These are phyloP conservation scores for Falco novaeseelandiae DNA, from an alignment of 2,797 vertebrate species.

Conservation along the genomic window DNA sequence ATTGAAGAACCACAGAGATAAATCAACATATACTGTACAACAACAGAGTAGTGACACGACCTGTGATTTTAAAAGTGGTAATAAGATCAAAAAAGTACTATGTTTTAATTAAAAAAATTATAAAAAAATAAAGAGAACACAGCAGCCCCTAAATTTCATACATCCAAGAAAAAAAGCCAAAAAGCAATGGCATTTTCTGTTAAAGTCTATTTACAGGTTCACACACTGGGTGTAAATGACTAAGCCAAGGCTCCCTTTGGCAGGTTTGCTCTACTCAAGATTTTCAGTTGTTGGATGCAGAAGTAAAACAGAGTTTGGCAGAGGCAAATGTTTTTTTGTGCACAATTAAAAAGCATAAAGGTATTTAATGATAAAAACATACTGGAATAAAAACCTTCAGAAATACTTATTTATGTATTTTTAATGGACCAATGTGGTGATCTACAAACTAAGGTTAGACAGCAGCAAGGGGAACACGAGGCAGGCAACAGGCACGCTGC, in stretches of 20 bases:
- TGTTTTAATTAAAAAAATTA: background rate
- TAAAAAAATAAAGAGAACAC: background rate
- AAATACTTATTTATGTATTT: background rate
- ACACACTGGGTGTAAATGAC: background rate
- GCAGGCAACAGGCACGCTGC: background rate
- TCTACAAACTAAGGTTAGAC: background rate
- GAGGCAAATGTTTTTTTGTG: background rate
- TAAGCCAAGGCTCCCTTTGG: background rate
- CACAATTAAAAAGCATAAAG: background rate
- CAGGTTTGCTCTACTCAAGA: background rate
- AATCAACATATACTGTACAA: background rate
- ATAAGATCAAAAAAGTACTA: background rate
- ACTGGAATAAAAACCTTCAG: background rate
- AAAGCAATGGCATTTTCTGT: background rate
- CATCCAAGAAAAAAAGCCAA: background rate
- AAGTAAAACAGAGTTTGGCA: background rate
- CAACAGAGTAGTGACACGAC: accelerated
- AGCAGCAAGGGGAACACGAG: background rate
- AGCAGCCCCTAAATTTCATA: background rate
- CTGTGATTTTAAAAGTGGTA: background rate
- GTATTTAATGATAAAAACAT: background rate
- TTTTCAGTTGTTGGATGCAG: accelerated
- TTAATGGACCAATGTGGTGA: background rate
- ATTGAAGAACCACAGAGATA: background rate
- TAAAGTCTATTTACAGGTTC: background rate